A percentile compares a stretch with the other conserved stretches of the same genome.
Evolutionary conservation across 2,113 vertebrate genomes (phyloP).

Genomic region (Ailurus styani): DNA sequence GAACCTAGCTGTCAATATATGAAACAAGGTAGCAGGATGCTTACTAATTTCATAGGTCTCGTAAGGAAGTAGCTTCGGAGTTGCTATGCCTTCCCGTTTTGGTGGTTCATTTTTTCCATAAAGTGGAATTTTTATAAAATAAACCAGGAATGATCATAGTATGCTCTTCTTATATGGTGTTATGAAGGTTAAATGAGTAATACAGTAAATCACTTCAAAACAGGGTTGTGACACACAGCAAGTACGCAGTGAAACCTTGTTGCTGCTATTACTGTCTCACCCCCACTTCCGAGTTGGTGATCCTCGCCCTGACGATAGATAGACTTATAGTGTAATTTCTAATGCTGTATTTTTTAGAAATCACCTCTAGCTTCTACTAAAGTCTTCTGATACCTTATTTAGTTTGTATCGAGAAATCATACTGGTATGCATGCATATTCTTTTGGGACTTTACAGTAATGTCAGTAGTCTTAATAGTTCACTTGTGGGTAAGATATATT

Average conservation of each 20-base stretch:
- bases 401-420: neutral
- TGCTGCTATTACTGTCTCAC: neutral
- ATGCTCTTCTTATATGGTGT: neutral
- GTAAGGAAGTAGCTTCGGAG: neutral
- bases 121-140: neutral
- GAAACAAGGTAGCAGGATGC: neutral
- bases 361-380: neutral
- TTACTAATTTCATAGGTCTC: neutral
- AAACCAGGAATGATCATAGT: neutral
- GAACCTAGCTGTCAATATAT: neutral
- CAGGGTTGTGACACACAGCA: neutral
- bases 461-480: neutral
- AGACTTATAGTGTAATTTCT: neutral
- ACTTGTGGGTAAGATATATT: neutral
- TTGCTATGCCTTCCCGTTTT: neutral
- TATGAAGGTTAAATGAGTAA: neutral
- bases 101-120: neutral
- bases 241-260: neutral
- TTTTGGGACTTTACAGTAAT: neutral
- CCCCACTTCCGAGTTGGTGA: neutral
- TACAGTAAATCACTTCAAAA: neutral
- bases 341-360: neutral
- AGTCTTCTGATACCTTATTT: neutral
- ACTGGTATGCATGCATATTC: neutral
- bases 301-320: neutral